Conservation (phyloP, 1,140 invertebrate genomes). For the Plutomurus gul region DNA sequence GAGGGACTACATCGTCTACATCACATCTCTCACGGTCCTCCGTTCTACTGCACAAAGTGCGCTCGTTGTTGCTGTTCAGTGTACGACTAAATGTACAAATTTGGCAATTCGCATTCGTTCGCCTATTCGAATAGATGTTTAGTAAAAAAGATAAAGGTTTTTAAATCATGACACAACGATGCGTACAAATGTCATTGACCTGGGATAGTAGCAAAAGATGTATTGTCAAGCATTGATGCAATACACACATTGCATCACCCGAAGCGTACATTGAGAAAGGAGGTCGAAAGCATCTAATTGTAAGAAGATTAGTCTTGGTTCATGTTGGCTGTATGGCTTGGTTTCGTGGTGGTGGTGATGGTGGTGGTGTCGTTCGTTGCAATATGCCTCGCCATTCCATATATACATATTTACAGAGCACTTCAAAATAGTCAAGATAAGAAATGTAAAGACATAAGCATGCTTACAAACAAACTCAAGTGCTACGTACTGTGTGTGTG, state of each 20-base stretch:
- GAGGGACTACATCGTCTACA: too few relatives aligned
- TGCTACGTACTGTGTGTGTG: too few relatives aligned
- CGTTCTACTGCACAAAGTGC: too few relatives aligned
- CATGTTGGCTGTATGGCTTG: slow-evolving; percentile 27
- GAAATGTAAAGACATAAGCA: too few relatives aligned
- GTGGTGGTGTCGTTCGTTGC: neutral
- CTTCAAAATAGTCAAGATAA: too few relatives aligned
- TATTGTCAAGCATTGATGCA: slow-evolving; percentile 39
- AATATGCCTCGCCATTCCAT: neutral
- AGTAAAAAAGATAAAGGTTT: slow-evolving; percentile 7
- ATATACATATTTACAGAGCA: too few relatives aligned
- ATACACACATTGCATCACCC: slow-evolving; percentile 32
- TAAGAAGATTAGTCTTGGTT: slow-evolving; percentile 29
- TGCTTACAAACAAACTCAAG: too few relatives aligned
- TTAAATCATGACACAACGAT: slow-evolving; percentile 7
- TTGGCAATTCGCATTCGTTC: neutral
- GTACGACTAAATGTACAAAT: neutral
- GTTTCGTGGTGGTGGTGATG: too few relatives aligned
- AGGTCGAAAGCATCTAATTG: slow-evolving; percentile 25
- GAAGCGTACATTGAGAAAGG: slow-evolving; percentile 23
- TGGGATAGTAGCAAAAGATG: neutral
- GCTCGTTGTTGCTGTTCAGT: too few relatives aligned
- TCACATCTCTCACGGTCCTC: too few relatives aligned
- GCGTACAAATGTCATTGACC: slow-evolving; percentile 36
- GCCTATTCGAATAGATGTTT: slow-evolving; percentile 16